phyloP scores from a whole-genome alignment of 1,140 invertebrate species.

The Ooceraea biroi region DNA sequence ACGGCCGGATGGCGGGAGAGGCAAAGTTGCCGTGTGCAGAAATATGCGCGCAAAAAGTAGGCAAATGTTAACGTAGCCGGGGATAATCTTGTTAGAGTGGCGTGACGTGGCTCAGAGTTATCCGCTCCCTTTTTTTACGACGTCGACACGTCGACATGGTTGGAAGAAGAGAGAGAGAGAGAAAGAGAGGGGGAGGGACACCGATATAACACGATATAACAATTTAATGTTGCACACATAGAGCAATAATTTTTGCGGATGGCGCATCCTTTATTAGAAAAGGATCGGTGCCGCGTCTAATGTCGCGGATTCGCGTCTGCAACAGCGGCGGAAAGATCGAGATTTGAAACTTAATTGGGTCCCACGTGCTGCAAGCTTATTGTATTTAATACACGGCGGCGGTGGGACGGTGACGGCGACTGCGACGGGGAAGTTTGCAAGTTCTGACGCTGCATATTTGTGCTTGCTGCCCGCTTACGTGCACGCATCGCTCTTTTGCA shows the following conservation, averaged over 20 bases:
- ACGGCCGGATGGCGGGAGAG: neutral
- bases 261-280: neutral
- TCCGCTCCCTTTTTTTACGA: slow-evolving; percentile 3
- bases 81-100: slow-evolving; percentile 42
- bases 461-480: slow-evolving; percentile 18
- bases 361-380: slow-evolving; percentile 41
- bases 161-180: neutral
- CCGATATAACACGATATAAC: neutral
- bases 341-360: slow-evolving; percentile 53
- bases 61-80: slow-evolving; percentile 43
- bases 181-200: neutral
- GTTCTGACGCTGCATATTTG: slow-evolving; percentile 30
- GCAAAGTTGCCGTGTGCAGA: neutral
- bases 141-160: neutral
- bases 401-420: neutral
- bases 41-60: slow-evolving; percentile 36
- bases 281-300: slow-evolving; percentile 28
- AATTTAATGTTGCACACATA: slow-evolving; percentile 6
- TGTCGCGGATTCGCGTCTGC: neutral
- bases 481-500: slow-evolving; percentile 54
- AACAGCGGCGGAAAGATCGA: slow-evolving; percentile 40
- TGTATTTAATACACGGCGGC: slow-evolving; percentile 39
- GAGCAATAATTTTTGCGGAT: slow-evolving; percentile 34
- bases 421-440: slow-evolving; percentile 45
- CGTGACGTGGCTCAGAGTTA: slow-evolving; percentile 31